phyloP scores from a whole-genome alignment of 2,888 invertebrate species.

The Calameuta pallipes region DNA sequence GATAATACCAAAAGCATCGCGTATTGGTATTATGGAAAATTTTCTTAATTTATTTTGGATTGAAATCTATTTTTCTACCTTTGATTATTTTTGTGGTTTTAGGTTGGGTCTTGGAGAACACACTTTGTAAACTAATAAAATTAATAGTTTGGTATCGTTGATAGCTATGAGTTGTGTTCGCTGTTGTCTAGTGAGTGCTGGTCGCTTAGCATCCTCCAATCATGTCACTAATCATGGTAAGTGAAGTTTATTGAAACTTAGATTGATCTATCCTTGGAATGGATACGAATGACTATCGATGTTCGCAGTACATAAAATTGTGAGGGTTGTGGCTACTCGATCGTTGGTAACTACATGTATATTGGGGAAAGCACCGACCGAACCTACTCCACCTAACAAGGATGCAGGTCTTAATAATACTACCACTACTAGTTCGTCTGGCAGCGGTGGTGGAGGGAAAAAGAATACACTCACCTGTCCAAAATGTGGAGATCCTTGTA shows the following conservation, averaged over 20 bases:
- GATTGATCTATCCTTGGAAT: background rate
- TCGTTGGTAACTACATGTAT: constrained; percentile 48
- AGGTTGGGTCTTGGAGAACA: background rate
- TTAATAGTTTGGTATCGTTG: constrained; percentile 1
- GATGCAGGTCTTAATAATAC: constrained; percentile 38
- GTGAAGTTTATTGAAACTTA: constrained; percentile 16
- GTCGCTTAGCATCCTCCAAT: constrained; percentile 58
- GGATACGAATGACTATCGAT: background rate
- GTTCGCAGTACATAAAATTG: constrained; percentile 58
- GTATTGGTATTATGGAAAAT: background rate
- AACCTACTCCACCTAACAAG: constrained; percentile 56
- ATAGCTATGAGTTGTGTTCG: constrained; percentile 61
- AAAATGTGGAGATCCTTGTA: constrained; percentile 97
- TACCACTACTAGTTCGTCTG: constrained; percentile 27
- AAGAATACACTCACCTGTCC: constrained; percentile 89
- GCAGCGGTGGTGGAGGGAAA: constrained; percentile 71
- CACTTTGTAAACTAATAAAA: background rate
- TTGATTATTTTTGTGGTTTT: background rate
- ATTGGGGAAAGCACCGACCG: constrained; percentile 57
- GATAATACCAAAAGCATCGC: background rate
- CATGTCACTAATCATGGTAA: constrained; percentile 60
- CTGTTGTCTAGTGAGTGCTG: constrained; percentile 60
- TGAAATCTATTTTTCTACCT: background rate
- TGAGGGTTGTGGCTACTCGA: constrained; percentile 54
- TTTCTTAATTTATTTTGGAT: background rate